Conservation (phyloP, 2,797 vertebrate species). For the Labroides dimidiatus region DNA sequence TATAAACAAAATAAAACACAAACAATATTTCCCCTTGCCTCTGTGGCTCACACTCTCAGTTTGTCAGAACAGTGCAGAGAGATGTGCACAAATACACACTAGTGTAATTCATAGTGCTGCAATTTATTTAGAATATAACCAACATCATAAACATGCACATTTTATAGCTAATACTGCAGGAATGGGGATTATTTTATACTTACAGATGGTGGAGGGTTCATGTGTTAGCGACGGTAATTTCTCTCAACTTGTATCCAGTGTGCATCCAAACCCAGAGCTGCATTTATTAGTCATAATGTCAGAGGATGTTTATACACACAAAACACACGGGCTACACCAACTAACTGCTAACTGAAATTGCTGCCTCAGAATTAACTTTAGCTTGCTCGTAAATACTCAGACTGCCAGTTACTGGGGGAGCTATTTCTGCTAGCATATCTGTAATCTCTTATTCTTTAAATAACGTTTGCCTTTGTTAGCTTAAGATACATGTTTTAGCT, state of each 20-base stretch:
- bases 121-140: slow-evolving; percentile 60
- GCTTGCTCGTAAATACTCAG: neutral
- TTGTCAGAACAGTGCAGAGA: slow-evolving; percentile 38
- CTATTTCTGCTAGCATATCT: neutral
- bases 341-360: neutral
- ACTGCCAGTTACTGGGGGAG: neutral
- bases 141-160: slow-evolving; percentile 27
- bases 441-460: neutral
- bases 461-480: neutral
- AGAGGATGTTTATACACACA: neutral
- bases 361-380: neutral
- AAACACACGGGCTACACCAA: neutral
- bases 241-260: slow-evolving; percentile 22
- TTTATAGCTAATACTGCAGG: slow-evolving; percentile 28
- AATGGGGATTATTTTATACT: slow-evolving; percentile 55
- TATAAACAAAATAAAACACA: slow-evolving; percentile 84
- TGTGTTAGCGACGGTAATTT: neutral
- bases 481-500: neutral
- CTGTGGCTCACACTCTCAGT: slow-evolving; percentile 19
- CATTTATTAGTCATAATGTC: slow-evolving; percentile 1
- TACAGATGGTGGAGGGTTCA: slow-evolving; percentile 33
- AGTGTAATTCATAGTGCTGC: slow-evolving; percentile 25
- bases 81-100: slow-evolving; percentile 35
- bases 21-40: slow-evolving; percentile 74
- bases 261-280: neutral